A percentile compares a stretch with the other conserved stretches of the same genome.
phyloP scores from a whole-genome alignment of 2,797 vertebrate genomes.

The Micrastur ruficollis region DNA sequence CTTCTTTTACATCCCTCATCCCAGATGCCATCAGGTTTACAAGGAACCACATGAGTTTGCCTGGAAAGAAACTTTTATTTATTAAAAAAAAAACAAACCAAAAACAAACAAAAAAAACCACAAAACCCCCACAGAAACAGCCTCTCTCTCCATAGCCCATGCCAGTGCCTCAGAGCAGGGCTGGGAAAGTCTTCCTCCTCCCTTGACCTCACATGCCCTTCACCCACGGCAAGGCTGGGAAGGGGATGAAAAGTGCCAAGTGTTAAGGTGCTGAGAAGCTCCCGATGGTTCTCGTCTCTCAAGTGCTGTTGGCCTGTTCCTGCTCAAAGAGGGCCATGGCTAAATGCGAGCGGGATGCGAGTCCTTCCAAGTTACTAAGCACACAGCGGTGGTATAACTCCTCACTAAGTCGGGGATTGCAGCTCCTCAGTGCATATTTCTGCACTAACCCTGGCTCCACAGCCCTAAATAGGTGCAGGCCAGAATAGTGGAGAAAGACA shows the following conservation, averaged over 20 bases:
- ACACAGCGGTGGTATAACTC: slow-evolving; percentile 94
- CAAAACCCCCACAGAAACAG: neutral
- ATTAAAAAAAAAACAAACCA: neutral
- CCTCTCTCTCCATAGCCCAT: neutral
- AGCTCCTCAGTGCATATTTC: slow-evolving; percentile 85
- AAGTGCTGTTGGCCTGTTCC: slow-evolving; percentile 96
- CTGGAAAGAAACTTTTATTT: slow-evolving; percentile 45
- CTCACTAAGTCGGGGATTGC: slow-evolving; percentile 91
- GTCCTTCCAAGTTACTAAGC: slow-evolving; percentile 92
- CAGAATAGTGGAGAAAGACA: slow-evolving; percentile 92
- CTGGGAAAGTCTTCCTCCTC: neutral
- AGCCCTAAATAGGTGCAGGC: slow-evolving; percentile 93
- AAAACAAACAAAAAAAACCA: neutral
- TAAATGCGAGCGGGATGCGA: slow-evolving; percentile 90
- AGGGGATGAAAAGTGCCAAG: slow-evolving; percentile 28
- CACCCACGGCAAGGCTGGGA: neutral
- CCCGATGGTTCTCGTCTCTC: slow-evolving; percentile 33
- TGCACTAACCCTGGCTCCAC: slow-evolving; percentile 94
- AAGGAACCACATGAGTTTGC: neutral
- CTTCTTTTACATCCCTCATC: neutral
- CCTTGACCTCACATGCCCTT: neutral
- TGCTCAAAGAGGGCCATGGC: slow-evolving; percentile 94
- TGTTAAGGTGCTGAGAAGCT: slow-evolving; percentile 62
- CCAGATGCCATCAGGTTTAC: neutral
- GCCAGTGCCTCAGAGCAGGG: neutral